These are phyloP conservation scores for Novumbra hubbsi DNA, from an alignment of 2,797 vertebrate genomes.

Conservation along the genomic window DNA sequence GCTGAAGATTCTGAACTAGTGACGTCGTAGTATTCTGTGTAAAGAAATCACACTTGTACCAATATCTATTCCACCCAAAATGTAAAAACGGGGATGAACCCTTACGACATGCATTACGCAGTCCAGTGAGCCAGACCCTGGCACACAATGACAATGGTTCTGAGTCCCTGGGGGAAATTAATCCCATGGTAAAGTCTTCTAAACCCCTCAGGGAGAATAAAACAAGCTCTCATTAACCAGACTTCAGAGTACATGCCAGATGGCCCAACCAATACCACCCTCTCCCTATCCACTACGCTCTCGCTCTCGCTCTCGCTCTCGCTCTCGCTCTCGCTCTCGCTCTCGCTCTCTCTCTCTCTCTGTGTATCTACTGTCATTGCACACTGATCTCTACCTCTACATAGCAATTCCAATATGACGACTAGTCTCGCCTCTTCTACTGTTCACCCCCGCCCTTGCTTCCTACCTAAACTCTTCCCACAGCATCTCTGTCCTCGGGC, in stretches of 20 bases:
- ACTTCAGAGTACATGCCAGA: slow-evolving; percentile 68
- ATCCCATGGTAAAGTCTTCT: slow-evolving; percentile 75
- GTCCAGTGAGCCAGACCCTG: slow-evolving; percentile 24
- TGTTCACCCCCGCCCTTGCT: not conserved
- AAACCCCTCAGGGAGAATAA: slow-evolving; percentile 70
- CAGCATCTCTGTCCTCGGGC: slow-evolving; percentile 22
- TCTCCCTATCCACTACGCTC: slow-evolving; percentile 25
- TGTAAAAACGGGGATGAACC: too few relatives aligned
- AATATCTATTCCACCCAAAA: too few relatives aligned
- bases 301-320: not conserved
- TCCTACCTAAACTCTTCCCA: not conserved
- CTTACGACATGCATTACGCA: not conserved
- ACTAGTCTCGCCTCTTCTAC: not conserved
- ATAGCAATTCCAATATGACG: not conserved
- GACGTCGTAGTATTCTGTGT: too few relatives aligned
- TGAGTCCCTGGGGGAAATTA: slow-evolving; percentile 63
- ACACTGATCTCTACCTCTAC: too few relatives aligned
- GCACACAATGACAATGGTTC: slow-evolving; percentile 53
- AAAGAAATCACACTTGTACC: too few relatives aligned
- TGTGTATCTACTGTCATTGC: not conserved
- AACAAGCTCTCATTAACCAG: slow-evolving; percentile 75
- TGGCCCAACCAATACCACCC: slow-evolving; percentile 52
- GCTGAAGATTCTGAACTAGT: too few relatives aligned
- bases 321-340: not conserved
- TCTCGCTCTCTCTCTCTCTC: not conserved